phyloP scores from a whole-genome alignment of 92 coral and sea anemone species.

The Actinernus sp. region DNA sequence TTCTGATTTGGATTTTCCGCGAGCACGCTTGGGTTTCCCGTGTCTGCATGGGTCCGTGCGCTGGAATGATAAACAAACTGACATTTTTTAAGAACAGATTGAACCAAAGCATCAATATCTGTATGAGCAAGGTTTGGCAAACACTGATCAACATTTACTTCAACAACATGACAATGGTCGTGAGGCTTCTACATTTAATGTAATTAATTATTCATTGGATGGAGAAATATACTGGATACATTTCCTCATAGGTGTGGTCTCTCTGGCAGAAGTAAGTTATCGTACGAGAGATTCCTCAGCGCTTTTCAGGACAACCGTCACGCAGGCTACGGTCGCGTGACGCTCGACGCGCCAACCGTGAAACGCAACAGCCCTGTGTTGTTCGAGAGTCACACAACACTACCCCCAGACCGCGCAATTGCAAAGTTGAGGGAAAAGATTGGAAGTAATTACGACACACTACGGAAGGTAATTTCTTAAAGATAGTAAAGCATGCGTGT shows the following conservation, averaged over 20 bases:
- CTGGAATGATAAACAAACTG: too few species aligned
- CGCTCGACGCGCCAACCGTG: constrained; percentile 75
- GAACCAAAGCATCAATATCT: too few species aligned
- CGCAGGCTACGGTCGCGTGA: constrained; percentile 90
- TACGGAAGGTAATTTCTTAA: constrained; percentile 53
- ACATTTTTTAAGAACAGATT: too few species aligned
- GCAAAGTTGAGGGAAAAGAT: constrained; percentile 73
- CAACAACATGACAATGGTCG: too few species aligned
- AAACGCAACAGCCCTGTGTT: constrained; percentile 63
- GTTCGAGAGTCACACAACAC: constrained; percentile 74
- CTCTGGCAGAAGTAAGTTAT: constrained; percentile 74
- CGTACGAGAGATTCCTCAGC: constrained; percentile 86
- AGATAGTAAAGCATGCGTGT: too few species aligned
- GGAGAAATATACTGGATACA: too few species aligned
- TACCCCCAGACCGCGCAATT: constrained; percentile 80
- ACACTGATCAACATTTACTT: too few species aligned
- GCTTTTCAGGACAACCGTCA: constrained; percentile 81
- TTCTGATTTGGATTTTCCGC: too few species aligned
- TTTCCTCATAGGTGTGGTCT: constrained; percentile 75
- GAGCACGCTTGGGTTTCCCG: too few species aligned
- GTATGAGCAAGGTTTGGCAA: neutral
- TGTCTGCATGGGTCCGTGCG: too few species aligned
- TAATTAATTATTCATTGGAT: neutral
- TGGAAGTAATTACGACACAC: constrained; percentile 68
- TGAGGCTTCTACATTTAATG: too few species aligned